These are phyloP conservation scores for Anhinga anhinga DNA, from an alignment of 2,113 vertebrate genomes.

Conservation along the genomic window DNA sequence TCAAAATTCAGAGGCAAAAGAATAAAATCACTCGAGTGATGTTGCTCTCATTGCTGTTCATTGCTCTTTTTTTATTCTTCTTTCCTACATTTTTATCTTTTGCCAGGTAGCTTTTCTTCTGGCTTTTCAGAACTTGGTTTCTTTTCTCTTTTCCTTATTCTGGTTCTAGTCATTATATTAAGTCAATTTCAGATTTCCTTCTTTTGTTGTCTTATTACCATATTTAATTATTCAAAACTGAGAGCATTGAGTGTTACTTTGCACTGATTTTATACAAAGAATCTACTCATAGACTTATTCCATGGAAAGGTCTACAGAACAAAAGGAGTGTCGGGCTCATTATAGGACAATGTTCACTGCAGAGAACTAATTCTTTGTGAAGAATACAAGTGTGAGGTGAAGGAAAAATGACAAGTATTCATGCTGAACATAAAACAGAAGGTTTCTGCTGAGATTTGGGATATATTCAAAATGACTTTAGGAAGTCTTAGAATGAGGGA, in stretches of 20 bases:
- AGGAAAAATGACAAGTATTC: constrained; percentile 19
- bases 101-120: not conserved
- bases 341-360: constrained; percentile 3
- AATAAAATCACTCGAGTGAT: not conserved
- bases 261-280: constrained; percentile 19
- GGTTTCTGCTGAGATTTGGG: not conserved
- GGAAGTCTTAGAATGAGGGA: not conserved
- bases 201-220: constrained; percentile 46
- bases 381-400: not conserved
- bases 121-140: not conserved
- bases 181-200: constrained; percentile 25
- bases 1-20: not conserved
- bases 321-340: constrained; percentile 38
- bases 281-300: not conserved
- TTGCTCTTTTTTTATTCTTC: not conserved
- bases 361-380: constrained; percentile 14
- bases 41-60: not conserved
- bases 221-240: constrained; percentile 32
- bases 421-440: not conserved
- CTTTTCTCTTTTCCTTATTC: not conserved
- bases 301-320: constrained; percentile 23
- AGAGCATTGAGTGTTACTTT: not conserved
- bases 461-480: not conserved
- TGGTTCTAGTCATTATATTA: not conserved
- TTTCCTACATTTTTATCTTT: not conserved